A percentile compares a stretch with the other conserved stretches of the same genome.
Evolutionary conservation across 2,888 invertebrate genomes (phyloP).

Genomic region (Pristionchus entomophagus): DNA sequence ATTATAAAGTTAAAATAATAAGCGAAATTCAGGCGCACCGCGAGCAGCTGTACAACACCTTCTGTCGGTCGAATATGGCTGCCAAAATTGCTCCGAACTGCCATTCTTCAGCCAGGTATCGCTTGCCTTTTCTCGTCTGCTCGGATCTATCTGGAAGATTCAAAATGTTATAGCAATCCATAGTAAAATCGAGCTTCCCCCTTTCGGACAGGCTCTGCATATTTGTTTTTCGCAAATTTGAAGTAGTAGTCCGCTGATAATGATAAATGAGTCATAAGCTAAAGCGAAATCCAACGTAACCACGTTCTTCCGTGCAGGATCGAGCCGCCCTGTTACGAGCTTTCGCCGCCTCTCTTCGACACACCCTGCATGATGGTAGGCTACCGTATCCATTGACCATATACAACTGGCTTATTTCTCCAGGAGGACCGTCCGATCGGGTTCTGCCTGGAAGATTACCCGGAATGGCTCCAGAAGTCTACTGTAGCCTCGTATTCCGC

Average conservation of each 20-base stretch:
- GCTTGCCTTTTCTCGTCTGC: too few species aligned
- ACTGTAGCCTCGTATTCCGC: background rate
- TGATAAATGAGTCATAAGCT: too few species aligned
- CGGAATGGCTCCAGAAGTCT: background rate
- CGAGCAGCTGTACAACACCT: background rate
- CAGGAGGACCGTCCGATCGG: background rate
- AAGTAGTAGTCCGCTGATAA: background rate
- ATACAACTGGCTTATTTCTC: background rate
- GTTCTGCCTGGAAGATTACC: background rate
- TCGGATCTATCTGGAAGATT: too few species aligned
- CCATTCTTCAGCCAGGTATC: too few species aligned
- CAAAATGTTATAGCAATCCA: too few species aligned
- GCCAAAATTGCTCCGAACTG: background rate
- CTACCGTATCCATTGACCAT: background rate
- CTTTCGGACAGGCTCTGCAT: too few species aligned
- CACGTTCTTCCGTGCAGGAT: background rate
- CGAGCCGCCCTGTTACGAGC: background rate
- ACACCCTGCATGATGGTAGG: background rate
- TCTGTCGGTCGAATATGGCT: background rate
- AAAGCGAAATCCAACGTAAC: background rate
- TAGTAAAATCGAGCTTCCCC: background rate
- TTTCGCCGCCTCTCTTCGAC: background rate
- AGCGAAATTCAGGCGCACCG: background rate
- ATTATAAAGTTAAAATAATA: background rate
- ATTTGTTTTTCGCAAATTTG: too few species aligned